Percentiles rank a stretch among this genome's conserved stretches.
These are phyloP conservation scores for fruit fly (Drosophila melanogaster) DNA, from an alignment of 1,140 invertebrate species.

Conservation along the genomic window Release_6_plus_ISO1_MT NC_004354.4:3660501-3661000, in stretches of 20 bases:
- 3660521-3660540: background rate
- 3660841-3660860: slow-evolving; percentile 54
- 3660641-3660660: slow-evolving; percentile 41
- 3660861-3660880: slow-evolving; percentile 1
- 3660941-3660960: slow-evolving; percentile 1
- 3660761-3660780: background rate
- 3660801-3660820: slow-evolving; percentile 48
- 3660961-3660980: background rate
- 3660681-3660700: slow-evolving; percentile 52
- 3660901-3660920: no score
- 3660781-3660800: slow-evolving; percentile 6
- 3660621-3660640: slow-evolving; percentile 52
- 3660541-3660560: background rate
- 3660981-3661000: slow-evolving; percentile 62
- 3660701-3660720: slow-evolving; percentile 76
- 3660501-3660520: background rate
- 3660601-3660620: slow-evolving; percentile 61
- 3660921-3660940: no score
- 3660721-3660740: slow-evolving; percentile 64
- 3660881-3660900: background rate
- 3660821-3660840: slow-evolving; percentile 74
- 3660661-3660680: slow-evolving; percentile 72
- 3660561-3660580: background rate
- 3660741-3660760: slow-evolving; percentile 25
- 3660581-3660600: background rate